Evolutionary conservation across 2,113 vertebrate species (phyloP), one percentile per base, ranked within the genome.

Genomic region (Asarcornis scutulata): DNA sequence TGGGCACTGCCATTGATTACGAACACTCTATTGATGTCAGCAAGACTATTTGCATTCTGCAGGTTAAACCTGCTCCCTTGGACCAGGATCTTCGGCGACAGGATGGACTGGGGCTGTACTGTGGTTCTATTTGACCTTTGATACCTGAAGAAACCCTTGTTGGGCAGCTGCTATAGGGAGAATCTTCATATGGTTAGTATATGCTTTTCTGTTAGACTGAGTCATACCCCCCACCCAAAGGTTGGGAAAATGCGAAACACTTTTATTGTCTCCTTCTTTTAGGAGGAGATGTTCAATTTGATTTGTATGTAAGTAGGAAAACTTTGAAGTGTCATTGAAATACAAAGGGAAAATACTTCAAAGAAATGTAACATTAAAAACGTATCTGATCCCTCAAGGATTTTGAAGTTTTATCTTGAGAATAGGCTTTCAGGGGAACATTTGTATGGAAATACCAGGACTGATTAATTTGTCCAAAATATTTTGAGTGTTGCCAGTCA

Each of bases 361-460:
- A 91, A 95, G 90, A 90, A 93, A 48, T 53, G 63, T 44, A 83
- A 72, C n/a, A n/a, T 83, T 93, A 7, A 66, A 91, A 79, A 44
- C 69, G 17, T 76, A 91, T 94, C 91, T 84, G 94, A 86, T 96
- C 81, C 74, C 38, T 92, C 0, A 6, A 85, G 83, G 75, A 76
- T 95, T 93, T 88, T 92, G 69, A 84, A 93, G 86, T 50, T 93
- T 93, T 95, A 84, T 95, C 71, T 58, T 78, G 86, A 91, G 48
- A 95, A 69, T 92, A 38, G 63, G 29, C 64, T 44, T 94, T 82
- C 58, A 64, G 71, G 48, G 48, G 26, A 89, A 64, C 29, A 69
- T 89, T 91, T 95, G 36, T 75, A n/a, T 93, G 85, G 82, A 83
- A 88, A 73, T 94, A 62, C 34, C 64, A n/a, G 53, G 23, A 71